Base-by-base conservation (phyloP, 2,113 vertebrate species). In the Corythoichthys intestinalis region DNA sequence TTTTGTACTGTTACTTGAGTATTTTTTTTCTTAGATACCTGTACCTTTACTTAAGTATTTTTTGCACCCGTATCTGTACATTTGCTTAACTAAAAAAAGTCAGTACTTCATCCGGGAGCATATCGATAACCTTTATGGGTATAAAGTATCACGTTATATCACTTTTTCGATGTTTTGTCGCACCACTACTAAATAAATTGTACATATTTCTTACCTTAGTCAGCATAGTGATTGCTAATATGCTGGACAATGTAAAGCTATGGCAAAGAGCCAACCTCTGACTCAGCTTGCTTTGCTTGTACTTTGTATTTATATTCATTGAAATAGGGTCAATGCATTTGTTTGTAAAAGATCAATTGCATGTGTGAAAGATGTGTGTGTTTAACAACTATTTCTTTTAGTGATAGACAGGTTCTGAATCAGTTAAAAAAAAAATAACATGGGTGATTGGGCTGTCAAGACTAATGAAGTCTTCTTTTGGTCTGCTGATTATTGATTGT, bases 211-310 rank as follows among this genome's bases (percentile, higher is more conserved):
- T 53, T 53, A n/a, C 50, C 50, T 53, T n/a, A 53, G 50, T 53
- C 50, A 53, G 50, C 17, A 53, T 13, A 20, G n/a, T 56, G 53
- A 56, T 8, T 56, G 53, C n/a, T 13, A 56, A 56, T 28, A 56
- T 56, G n/a, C 17, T 56, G 53, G 53, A 56, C 53, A 56, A 58
- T 58, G 14, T 37, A 6, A 58, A 58, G 34, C 35, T 58, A 58
- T 37, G 13, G 56, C 56, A 34, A 37, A 58, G 35, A 58, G 28
- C 37, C 14, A 89, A 87, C 85, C 79, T 87, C 68, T 41, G 76
- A 75, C 73, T 87, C 78, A 66, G 78, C 72, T 11, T 66, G 80
- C 85, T 76, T 77, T 35, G 69, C 79, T 83, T 75, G 86, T 82
- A 79, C 66, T 81, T 86, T 84, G 62, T 66, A 34, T 60, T 63